These are phyloP conservation scores for Drosophila testacea DNA, from an alignment of 2,888 invertebrate genomes.

Conservation along the genomic window DNA sequence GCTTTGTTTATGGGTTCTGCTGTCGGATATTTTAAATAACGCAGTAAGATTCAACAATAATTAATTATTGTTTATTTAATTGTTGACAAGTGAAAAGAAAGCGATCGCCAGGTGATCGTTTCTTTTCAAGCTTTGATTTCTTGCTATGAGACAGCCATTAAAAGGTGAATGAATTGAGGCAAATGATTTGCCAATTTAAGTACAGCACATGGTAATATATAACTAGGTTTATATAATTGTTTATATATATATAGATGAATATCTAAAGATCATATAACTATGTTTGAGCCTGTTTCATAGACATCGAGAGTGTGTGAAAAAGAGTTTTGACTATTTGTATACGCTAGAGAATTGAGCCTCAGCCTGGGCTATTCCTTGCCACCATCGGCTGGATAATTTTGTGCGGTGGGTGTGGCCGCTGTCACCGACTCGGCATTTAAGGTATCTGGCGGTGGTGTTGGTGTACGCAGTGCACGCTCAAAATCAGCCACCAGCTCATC, in stretches of 20 bases:
- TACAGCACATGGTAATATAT: conserved; percentile 56
- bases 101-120: conserved; percentile 67
- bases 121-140: conserved; percentile 54
- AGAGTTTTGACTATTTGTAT: conserved; percentile 36
- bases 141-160: conserved; percentile 66
- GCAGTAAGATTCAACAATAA: conserved; percentile 42
- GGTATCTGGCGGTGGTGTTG: conserved; percentile 47
- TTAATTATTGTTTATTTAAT: conserved; percentile 49
- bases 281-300: conserved; percentile 67
- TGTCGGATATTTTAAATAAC: conserved; percentile 35
- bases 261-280: conserved; percentile 54
- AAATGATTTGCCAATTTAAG: conserved; percentile 69
- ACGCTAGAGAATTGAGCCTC: conserved; percentile 33
- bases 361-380: conserved; percentile 58
- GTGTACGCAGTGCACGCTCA: conserved; percentile 87
- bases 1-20: conserved; percentile 22
- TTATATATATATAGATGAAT: conserved; percentile 39
- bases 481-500: conserved; percentile 85
- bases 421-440: background rate
- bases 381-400: conserved; percentile 37
- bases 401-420: conserved; percentile 53
- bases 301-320: conserved; percentile 62
- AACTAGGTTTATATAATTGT: conserved; percentile 50
- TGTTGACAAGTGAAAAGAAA: conserved; percentile 32
- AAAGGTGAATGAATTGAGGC: conserved; percentile 46